Conservation (phyloP, 2,888 invertebrate species). For the Nemotelus pantherinus region DNA sequence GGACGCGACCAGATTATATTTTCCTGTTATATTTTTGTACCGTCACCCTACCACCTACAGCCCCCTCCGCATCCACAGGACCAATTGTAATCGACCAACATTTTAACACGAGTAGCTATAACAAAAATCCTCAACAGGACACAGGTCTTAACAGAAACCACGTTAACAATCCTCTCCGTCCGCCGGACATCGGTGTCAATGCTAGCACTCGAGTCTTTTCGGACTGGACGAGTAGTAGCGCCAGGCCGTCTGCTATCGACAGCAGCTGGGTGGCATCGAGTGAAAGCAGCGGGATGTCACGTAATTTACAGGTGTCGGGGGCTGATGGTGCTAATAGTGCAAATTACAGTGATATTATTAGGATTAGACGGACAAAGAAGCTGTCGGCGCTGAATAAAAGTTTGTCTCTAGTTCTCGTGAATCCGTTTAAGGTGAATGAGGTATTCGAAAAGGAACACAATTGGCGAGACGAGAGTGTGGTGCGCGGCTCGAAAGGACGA, state of each 20-base stretch:
- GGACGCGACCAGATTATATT: slow-evolving; percentile 17
- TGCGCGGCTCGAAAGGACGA: slow-evolving; percentile 61
- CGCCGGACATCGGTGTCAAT: background rate
- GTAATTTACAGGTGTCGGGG: slow-evolving; percentile 19
- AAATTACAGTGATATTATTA: slow-evolving; percentile 42
- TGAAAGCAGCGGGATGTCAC: slow-evolving; percentile 12
- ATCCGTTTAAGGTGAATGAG: slow-evolving; percentile 63
- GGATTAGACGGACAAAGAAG: slow-evolving; percentile 44
- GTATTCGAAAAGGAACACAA: slow-evolving; percentile 63
- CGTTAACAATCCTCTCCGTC: slow-evolving; percentile 48
- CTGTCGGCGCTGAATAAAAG: slow-evolving; percentile 41
- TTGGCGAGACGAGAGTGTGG: slow-evolving; percentile 28
- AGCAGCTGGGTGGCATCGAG: slow-evolving; percentile 20
- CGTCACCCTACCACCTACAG: background rate
- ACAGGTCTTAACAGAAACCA: slow-evolving; percentile 40
- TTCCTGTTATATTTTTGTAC: slow-evolving; percentile 15
- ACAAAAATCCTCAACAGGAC: slow-evolving; percentile 30
- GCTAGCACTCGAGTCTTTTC: background rate
- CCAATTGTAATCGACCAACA: slow-evolving; percentile 40
- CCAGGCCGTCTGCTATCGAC: background rate
- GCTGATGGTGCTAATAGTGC: slow-evolving; percentile 44
- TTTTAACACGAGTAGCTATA: slow-evolving; percentile 28
- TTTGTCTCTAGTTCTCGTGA: slow-evolving; percentile 51
- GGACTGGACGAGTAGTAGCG: background rate
- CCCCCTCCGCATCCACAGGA: slow-evolving; percentile 10